A percentile compares a stretch with the other conserved stretches of the same genome.
Conservation (phyloP, 2,797 vertebrate genomes). For the Chiloscyllium punctatum region DNA sequence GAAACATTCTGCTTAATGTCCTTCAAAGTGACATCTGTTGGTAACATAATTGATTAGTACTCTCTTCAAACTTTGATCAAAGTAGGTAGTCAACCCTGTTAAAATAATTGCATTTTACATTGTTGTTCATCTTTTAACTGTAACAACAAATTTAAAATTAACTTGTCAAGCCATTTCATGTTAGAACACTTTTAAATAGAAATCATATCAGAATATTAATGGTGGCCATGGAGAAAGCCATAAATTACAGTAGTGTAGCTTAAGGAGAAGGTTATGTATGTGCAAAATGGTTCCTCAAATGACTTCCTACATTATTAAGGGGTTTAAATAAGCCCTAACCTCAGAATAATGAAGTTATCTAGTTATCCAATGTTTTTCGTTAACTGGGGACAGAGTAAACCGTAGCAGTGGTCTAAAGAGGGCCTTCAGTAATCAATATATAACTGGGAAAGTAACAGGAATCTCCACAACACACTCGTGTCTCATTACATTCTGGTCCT, state of each 20-base stretch:
- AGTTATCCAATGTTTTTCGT: not conserved
- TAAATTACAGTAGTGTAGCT: not conserved
- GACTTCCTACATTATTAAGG: not conserved
- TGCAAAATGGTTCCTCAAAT: not conserved
- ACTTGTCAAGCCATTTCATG: not conserved
- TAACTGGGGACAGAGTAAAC: too few species aligned
- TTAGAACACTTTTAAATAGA: not conserved
- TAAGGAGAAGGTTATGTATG: not conserved
- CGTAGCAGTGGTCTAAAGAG: too few species aligned
- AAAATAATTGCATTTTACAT: not conserved
- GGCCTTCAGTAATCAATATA: too few species aligned
- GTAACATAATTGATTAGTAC: not conserved
- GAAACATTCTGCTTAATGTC: not conserved
- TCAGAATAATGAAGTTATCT: not conserved
- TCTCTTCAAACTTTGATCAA: not conserved
- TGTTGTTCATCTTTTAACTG: not conserved
- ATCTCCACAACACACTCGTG: too few species aligned
- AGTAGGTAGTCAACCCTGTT: not conserved
- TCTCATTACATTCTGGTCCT: too few species aligned
- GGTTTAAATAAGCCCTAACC: not conserved
- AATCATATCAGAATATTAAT: not conserved
- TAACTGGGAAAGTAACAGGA: too few species aligned
- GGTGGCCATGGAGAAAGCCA: not conserved
- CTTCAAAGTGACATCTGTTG: not conserved
- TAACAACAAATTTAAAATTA: not conserved